Evolutionary conservation across 2,888 invertebrate species (phyloP).

Genomic region (Scaeva pyrastri): DNA sequence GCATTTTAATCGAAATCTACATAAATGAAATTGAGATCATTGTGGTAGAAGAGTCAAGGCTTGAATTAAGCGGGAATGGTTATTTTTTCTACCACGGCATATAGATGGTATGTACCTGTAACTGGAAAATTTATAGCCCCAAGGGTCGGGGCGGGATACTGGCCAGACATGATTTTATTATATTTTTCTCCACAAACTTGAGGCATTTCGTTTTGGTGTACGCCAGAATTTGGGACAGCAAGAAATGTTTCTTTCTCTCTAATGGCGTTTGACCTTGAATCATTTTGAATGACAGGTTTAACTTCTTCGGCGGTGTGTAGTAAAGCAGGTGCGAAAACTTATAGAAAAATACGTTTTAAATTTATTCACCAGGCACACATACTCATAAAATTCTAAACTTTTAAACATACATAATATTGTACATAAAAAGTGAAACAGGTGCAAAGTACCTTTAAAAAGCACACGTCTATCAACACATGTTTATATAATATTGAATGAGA

Average conservation of each 20-base stretch:
- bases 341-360: too few relatives aligned
- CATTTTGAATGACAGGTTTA: slow-evolving; percentile 22
- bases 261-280: neutral
- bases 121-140: slow-evolving; percentile 8
- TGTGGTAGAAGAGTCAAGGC: neutral
- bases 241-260: neutral
- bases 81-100: neutral
- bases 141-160: neutral
- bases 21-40: slow-evolving; percentile 24
- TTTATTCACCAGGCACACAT: too few relatives aligned
- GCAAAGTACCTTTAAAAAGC: too few relatives aligned
- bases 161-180: neutral
- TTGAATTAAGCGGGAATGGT: neutral
- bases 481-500: too few relatives aligned
- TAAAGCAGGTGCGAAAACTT: slow-evolving; percentile 30
- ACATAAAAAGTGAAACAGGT: too few relatives aligned
- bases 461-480: too few relatives aligned
- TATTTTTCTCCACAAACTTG: neutral
- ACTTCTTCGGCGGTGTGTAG: neutral
- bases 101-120: neutral
- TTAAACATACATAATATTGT: too few relatives aligned
- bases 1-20: slow-evolving; percentile 29
- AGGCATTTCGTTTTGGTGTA: slow-evolving; percentile 10
- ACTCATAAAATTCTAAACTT: too few relatives aligned
- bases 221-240: neutral